Evolutionary conservation across 2,113 vertebrate species (phyloP).

Genomic region (Ranitomeya variabilis): DNA sequence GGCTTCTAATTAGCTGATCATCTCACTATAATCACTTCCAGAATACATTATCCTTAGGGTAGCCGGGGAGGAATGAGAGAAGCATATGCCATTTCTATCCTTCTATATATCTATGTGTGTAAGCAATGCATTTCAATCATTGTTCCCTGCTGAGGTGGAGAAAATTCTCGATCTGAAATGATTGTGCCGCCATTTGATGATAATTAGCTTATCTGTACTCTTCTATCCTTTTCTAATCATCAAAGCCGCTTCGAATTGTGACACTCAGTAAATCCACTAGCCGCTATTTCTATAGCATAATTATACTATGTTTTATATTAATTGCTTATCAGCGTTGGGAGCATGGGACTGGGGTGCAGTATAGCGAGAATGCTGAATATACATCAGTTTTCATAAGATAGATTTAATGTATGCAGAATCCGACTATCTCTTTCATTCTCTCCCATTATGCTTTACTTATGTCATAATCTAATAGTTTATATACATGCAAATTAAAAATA

Average conservation of each 20-base stretch:
- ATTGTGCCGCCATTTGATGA: constrained; percentile 50
- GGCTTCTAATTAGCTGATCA: constrained; percentile 54
- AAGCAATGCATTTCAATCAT: constrained; percentile 49
- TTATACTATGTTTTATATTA: not conserved
- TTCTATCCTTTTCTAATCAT: constrained; percentile 43
- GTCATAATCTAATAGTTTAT: not conserved
- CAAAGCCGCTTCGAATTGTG: constrained; percentile 11
- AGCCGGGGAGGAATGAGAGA: constrained; percentile 27
- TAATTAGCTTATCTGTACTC: constrained; percentile 55
- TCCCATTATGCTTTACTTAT: not conserved
- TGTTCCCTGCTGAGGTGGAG: constrained; percentile 52
- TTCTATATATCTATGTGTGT: constrained; percentile 49
- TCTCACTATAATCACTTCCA: constrained; percentile 54
- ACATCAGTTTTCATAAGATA: not conserved
- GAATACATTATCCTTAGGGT: constrained; percentile 53
- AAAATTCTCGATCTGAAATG: constrained; percentile 42
- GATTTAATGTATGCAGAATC: not conserved
- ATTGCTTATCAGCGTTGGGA: not conserved
- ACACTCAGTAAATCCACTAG: not conserved
- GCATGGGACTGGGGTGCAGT: not conserved
- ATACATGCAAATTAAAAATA: not conserved
- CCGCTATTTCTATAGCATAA: not conserved
- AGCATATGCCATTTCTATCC: constrained; percentile 54
- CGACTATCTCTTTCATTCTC: not conserved
- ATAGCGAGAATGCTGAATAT: not conserved